Conservation (phyloP, 2,797 vertebrate species). For the Telmatherina bonti region DNA sequence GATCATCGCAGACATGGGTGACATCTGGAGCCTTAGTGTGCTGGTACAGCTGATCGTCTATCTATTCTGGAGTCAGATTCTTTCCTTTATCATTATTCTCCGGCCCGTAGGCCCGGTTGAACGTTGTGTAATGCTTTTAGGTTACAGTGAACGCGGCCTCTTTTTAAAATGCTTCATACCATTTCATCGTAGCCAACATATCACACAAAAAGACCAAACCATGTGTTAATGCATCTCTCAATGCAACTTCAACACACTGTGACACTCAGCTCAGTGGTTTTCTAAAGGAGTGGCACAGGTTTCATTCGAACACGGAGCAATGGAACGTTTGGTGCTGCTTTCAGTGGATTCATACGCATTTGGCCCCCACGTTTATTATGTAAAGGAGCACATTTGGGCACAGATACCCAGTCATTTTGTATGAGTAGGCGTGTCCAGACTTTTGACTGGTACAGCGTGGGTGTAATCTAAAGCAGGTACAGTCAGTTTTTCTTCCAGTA, state of each 20-base stretch:
- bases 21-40: neutral
- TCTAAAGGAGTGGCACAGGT: neutral
- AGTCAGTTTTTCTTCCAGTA: neutral
- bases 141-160: neutral
- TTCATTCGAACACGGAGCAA: neutral
- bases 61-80: neutral
- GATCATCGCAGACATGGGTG: neutral
- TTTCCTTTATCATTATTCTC: neutral
- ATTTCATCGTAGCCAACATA: neutral
- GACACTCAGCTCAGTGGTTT: neutral
- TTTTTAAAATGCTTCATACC: neutral
- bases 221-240: neutral
- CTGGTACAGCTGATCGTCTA: neutral
- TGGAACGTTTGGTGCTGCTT: slow-evolving; percentile 13
- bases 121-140: neutral
- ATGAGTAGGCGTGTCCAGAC: neutral
- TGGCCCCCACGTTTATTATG: neutral
- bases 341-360: neutral
- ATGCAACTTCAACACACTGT: neutral
- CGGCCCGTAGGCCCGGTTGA: neutral
- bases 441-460: neutral
- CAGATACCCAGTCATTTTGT: neutral
- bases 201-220: neutral
- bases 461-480: neutral
- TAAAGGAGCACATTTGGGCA: neutral